Conservation (phyloP, 2,113 vertebrate genomes). For the Ctenomys sociabilis region DNA sequence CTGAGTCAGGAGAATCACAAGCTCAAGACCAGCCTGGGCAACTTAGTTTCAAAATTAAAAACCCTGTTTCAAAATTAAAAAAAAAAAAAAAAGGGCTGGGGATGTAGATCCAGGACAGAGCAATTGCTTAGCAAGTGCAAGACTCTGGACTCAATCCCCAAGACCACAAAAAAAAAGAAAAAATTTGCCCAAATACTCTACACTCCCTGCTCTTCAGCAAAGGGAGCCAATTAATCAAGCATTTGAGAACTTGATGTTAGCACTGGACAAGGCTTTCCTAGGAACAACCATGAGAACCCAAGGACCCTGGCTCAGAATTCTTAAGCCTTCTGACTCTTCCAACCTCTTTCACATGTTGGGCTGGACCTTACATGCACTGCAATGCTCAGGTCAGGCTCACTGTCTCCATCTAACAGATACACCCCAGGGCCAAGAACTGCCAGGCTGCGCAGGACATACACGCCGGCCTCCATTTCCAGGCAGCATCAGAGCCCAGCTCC, state of each 20-base stretch:
- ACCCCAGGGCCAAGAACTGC: neutral
- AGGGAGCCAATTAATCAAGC: neutral
- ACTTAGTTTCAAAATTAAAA: neutral
- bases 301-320: neutral
- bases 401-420: neutral
- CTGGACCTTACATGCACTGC: neutral
- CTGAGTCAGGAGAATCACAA: neutral
- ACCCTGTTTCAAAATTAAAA: neutral
- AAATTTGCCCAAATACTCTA: neutral
- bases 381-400: neutral
- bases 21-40: neutral
- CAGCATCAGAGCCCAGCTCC: neutral
- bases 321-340: neutral
- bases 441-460: neutral
- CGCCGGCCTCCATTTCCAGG: neutral
- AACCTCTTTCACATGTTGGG: neutral
- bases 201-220: slow-evolving; percentile 12
- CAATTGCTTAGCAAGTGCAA: neutral
- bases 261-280: neutral
- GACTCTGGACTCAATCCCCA: neutral
- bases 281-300: neutral
- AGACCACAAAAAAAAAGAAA: neutral
- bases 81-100: neutral
- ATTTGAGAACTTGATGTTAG: neutral
- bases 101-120: neutral